These are phyloP conservation scores for Aselliscus stoliczkanus DNA, from an alignment of 2,797 vertebrate genomes.

Conservation along the genomic window DNA sequence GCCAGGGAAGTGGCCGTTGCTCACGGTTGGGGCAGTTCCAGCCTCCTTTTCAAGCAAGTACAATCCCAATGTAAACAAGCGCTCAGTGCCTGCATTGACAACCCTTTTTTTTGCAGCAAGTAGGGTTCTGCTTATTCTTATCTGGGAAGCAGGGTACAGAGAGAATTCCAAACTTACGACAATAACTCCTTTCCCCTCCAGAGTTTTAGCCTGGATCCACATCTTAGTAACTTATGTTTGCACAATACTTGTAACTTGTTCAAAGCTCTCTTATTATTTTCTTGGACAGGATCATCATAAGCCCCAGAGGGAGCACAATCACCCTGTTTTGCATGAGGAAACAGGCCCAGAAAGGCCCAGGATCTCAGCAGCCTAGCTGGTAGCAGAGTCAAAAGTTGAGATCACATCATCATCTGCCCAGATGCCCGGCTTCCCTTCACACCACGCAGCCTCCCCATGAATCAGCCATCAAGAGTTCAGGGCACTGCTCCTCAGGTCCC, in stretches of 20 bases:
- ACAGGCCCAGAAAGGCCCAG: neutral
- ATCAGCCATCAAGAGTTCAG: neutral
- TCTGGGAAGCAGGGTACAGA: neutral
- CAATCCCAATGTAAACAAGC: neutral
- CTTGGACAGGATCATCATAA: neutral
- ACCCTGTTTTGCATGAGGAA: neutral
- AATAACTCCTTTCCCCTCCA: neutral
- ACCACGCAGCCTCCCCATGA: neutral
- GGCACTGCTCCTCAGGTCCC: neutral
- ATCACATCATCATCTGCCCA: neutral
- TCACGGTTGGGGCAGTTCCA: neutral
- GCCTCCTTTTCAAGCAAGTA: neutral
- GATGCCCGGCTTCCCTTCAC: neutral
- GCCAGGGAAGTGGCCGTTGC: neutral
- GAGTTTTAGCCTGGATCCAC: neutral
- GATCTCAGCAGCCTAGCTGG: neutral
- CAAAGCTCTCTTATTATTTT: neutral
- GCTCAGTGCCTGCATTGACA: neutral
- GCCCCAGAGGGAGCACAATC: neutral
- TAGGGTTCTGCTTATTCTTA: neutral
- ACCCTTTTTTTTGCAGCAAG: neutral
- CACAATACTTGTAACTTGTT: slow-evolving; percentile 2
- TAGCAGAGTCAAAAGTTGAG: slow-evolving; percentile 1
- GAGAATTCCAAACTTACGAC: neutral
- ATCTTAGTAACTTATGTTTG: neutral